phyloP scores from a whole-genome alignment of 2,113 vertebrate species.

The Aviceda subcristata region DNA sequence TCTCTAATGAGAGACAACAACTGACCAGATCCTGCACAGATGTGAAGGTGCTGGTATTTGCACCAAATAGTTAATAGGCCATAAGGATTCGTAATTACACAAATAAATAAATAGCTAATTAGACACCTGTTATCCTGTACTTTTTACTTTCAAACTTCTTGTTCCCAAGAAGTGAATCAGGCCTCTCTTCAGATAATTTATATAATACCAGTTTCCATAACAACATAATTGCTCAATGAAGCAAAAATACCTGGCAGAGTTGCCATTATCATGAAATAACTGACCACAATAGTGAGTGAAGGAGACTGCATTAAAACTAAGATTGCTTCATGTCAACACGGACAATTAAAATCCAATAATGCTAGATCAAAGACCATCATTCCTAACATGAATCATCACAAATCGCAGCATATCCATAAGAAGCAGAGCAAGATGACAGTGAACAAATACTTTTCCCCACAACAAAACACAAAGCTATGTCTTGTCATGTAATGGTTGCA shows the following conservation, averaged over 20 bases:
- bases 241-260: constrained; percentile 33
- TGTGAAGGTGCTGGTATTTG: neutral
- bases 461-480: neutral
- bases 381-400: neutral
- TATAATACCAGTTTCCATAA: constrained; percentile 48
- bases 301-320: neutral
- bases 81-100: neutral
- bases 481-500: neutral
- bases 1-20: neutral
- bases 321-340: neutral
- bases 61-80: neutral
- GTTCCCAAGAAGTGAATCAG: neutral
- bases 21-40: neutral
- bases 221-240: constrained; percentile 49
- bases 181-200: constrained; percentile 7
- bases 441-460: neutral
- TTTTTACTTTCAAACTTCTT: constrained; percentile 25
- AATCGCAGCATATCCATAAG: neutral
- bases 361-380: neutral
- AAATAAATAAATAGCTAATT: neutral
- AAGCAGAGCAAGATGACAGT: neutral
- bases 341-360: neutral
- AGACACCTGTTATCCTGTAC: neutral
- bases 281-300: constrained; percentile 28
- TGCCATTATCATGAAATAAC: constrained; percentile 17